phyloP scores from a whole-genome alignment of 2,797 vertebrate genomes.

The Capromys pilorides region DNA sequence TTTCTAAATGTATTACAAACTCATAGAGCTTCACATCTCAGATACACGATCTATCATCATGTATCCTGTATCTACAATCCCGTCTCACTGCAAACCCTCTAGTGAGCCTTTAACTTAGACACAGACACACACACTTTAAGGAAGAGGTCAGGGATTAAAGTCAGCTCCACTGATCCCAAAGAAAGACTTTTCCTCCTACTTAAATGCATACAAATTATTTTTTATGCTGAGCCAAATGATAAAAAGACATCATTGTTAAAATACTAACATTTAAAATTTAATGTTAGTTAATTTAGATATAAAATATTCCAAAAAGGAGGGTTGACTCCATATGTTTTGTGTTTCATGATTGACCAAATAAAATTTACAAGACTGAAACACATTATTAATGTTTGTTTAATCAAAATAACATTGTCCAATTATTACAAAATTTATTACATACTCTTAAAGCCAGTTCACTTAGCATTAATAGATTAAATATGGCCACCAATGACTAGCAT shows the following conservation, averaged over 20 bases:
- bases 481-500: background rate
- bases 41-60: background rate
- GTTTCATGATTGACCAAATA: conserved; percentile 36
- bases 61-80: background rate
- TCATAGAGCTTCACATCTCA: background rate
- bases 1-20: conserved; percentile 7
- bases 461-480: background rate
- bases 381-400: conserved; percentile 9
- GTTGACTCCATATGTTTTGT: background rate
- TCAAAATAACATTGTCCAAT: conserved; percentile 40
- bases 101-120: background rate
- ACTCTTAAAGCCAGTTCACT: background rate
- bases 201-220: conserved; percentile 11
- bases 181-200: background rate
- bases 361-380: conserved; percentile 35
- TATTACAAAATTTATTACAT: background rate
- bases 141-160: background rate
- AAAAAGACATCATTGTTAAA: background rate
- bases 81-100: background rate
- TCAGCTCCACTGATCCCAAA: background rate
- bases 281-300: conserved; percentile 40
- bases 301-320: conserved; percentile 45
- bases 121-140: background rate
- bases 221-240: background rate
- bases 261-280: conserved; percentile 33